phyloP scores from a whole-genome alignment of 2,888 invertebrate species.

The Tipula confusa region DNA sequence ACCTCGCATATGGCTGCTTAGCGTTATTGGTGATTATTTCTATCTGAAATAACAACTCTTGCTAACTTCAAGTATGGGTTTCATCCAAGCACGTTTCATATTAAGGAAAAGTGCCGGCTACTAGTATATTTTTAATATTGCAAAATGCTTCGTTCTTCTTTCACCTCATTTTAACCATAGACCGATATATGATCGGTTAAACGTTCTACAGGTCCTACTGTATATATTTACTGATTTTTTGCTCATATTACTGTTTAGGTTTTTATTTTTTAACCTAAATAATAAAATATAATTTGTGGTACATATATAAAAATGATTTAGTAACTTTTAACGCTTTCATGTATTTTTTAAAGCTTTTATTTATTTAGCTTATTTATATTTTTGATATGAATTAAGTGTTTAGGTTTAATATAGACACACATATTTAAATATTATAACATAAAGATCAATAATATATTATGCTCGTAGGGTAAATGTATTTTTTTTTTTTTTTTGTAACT shows the following conservation, averaged over 20 bases:
- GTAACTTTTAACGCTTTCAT: not conserved
- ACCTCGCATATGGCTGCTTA: no score
- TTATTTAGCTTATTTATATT: not conserved
- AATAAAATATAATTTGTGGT: constrained; percentile 12
- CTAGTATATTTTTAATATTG: no score
- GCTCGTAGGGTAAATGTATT: no score
- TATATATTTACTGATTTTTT: not conserved
- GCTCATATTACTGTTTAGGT: not conserved
- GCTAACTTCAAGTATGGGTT: no score
- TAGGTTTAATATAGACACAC: not conserved
- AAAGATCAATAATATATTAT: not conserved
- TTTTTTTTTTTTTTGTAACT: not conserved
- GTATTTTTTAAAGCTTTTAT: not conserved
- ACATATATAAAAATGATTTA: not conserved
- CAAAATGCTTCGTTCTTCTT: no score
- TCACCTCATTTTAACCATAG: no score
- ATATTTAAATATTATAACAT: not conserved
- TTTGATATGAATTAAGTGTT: not conserved
- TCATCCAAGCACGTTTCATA: no score
- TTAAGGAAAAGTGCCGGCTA: no score
- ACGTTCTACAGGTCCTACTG: no score
- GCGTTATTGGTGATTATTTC: no score
- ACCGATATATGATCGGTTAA: no score
- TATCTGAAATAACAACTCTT: no score
- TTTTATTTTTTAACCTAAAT: not conserved